Evolutionary conservation across 2,113 vertebrate genomes (phyloP).

Genomic region (Nipponia nippon): DNA sequence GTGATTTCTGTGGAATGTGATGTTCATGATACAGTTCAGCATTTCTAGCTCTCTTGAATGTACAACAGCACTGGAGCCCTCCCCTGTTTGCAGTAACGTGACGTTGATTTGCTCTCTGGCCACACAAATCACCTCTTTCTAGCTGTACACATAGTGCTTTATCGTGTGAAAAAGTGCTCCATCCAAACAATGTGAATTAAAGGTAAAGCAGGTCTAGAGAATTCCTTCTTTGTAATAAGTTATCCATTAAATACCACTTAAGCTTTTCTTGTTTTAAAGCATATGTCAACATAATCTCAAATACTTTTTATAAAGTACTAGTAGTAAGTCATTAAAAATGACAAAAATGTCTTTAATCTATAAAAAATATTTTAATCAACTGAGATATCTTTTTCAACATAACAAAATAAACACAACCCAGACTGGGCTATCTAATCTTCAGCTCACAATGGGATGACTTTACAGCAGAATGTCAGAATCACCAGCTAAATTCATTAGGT

Average conservation of each 20-base stretch:
- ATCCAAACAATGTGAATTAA: not conserved
- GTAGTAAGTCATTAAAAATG: slow-evolving; percentile 82
- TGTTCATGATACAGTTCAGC: not conserved
- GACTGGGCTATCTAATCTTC: slow-evolving; percentile 44
- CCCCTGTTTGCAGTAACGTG: not conserved
- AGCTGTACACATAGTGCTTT: not conserved
- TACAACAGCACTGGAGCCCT: not conserved
- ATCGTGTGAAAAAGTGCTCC: slow-evolving; percentile 1
- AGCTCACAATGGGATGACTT: not conserved
- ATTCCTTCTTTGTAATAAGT: slow-evolving; percentile 72
- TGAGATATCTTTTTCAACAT: slow-evolving; percentile 48
- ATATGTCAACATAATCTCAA: slow-evolving; percentile 70
- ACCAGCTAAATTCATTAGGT: not conserved
- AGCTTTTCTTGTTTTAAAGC: slow-evolving; percentile 60
- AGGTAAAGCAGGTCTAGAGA: slow-evolving; percentile 29
- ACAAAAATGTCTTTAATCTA: slow-evolving; percentile 82
- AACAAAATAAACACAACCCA: slow-evolving; percentile 49
- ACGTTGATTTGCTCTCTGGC: slow-evolving; percentile 7
- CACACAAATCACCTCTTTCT: not conserved
- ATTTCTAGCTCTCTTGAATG: not conserved
- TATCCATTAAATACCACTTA: slow-evolving; percentile 70
- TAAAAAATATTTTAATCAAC: slow-evolving; percentile 66
- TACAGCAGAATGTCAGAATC: not conserved
- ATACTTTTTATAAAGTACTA: slow-evolving; percentile 73
- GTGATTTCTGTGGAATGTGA: not conserved